phyloP scores from a whole-genome alignment of 2,888 invertebrate genomes.

The Caenorhabditis sp. region DNA sequence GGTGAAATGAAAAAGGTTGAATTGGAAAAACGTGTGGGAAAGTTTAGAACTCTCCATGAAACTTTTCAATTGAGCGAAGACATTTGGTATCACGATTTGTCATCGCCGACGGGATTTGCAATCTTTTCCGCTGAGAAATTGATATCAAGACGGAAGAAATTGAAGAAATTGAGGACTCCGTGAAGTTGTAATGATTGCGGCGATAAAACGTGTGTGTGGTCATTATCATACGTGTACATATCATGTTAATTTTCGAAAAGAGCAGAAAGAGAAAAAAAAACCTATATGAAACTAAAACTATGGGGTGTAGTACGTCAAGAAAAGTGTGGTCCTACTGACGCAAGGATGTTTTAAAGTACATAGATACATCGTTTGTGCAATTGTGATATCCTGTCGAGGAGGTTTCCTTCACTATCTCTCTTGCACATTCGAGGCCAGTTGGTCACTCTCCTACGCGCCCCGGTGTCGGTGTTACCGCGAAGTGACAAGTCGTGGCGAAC shows the following conservation, averaged over 20 bases:
- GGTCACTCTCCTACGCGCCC: conserved; percentile 38
- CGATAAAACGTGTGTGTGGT: conserved; percentile 28
- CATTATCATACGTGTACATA: conserved; percentile 4
- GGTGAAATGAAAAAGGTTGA: conserved; percentile 23
- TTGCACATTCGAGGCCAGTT: conserved; percentile 63
- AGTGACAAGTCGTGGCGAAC: conserved; percentile 54
- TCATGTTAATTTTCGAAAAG: background rate
- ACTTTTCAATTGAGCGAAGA: conserved; percentile 30
- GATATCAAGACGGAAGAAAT: conserved; percentile 49
- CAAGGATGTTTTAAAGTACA: conserved; percentile 58
- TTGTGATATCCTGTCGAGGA: conserved; percentile 64
- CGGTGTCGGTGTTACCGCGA: conserved; percentile 51
- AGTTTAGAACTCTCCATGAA: conserved; percentile 11
- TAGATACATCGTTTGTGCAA: conserved; percentile 66
- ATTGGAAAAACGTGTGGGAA: conserved; percentile 27
- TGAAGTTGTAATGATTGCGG: conserved; percentile 43
- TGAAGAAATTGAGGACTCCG: conserved; percentile 45
- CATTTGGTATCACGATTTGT: conserved; percentile 47
- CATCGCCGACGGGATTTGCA: conserved; percentile 22
- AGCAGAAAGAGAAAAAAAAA: background rate
- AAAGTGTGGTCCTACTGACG: conserved; percentile 49
- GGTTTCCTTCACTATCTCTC: conserved; percentile 50
- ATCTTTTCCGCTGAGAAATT: conserved; percentile 43
- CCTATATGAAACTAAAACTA: background rate
- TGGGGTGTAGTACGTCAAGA: conserved; percentile 24